Conservation (phyloP, 37 sponge, comb jelly and placozoan species). For the Dysidea cf. avara region DNA sequence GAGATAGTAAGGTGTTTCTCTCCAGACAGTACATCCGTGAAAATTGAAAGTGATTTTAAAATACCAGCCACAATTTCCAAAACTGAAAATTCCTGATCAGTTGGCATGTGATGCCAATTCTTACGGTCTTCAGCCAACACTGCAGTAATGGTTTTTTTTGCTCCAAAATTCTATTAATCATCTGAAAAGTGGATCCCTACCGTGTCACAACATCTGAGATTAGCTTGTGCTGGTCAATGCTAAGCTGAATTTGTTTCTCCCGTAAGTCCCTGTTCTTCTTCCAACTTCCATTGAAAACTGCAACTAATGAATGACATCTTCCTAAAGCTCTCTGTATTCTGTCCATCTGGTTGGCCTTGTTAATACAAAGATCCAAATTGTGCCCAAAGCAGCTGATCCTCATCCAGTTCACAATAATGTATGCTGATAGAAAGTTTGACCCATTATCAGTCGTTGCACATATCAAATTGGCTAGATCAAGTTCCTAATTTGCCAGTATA, state of each 20-base stretch:
- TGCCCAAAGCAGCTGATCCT: slow-evolving; percentile 28
- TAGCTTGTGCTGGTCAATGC: slow-evolving; percentile 3
- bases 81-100: slow-evolving; percentile 30
- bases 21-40: slow-evolving; percentile 31
- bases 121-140: slow-evolving; percentile 33
- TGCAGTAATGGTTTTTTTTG: slow-evolving; percentile 16
- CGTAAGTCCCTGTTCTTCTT: slow-evolving; percentile 7
- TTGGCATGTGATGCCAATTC: slow-evolving; percentile 18
- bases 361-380: slow-evolving; percentile 4
- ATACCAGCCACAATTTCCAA: slow-evolving; percentile 6
- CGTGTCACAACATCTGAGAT: slow-evolving; percentile 29
- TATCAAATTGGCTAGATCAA: not conserved
- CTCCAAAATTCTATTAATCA: slow-evolving; percentile 19
- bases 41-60: slow-evolving; percentile 6
- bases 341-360: slow-evolving; percentile 2
- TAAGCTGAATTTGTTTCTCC: not conserved
- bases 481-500: not conserved
- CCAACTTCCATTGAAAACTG: too few species aligned
- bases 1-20: slow-evolving; percentile 29
- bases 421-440: slow-evolving; percentile 6
- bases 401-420: not conserved
- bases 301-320: slow-evolving; percentile 3
- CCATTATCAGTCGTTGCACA: slow-evolving; percentile 18
- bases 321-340: not conserved
- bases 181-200: slow-evolving; percentile 13